Evolutionary conservation across 2,113 vertebrate genomes (phyloP), one percentile per base, ranked within the genome.

Genomic region (Pygoscelis antarcticus): DNA sequence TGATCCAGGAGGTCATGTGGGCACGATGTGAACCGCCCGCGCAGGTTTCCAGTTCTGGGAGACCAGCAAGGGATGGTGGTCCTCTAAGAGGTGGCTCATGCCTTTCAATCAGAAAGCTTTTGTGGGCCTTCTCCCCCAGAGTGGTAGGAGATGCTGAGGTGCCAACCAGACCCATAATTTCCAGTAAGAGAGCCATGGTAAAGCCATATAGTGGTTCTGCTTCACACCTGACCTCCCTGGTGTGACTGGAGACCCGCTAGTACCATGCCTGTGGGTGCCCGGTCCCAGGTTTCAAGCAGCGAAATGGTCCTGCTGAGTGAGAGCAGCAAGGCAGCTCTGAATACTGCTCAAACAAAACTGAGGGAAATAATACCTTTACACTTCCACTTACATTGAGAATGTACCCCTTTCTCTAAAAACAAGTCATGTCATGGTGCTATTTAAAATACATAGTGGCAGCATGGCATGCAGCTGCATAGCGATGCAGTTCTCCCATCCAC

Each of bases 391-490:
- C 26, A 70, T 4, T 47, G 84, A 66, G 44, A 76, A 68, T 2
- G 4, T 20, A 92, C 3, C 15, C 51, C 25, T 91, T 81, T 38
- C 19, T 32, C 44, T 47, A 30, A 76, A 64, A 51, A 64, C 11
- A 64, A 60, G 29, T 14, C 23, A 23, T 60, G 49, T 29, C 66
- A 52, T 25, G 11, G n/a, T 20, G 52, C 44, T 76, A 34, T 65
- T 90, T 72, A 65, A 93, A 93, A 92, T 32, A 88, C 20, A 10
- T 7, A 7, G 20, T 27, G 83, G 54, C 54, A 83, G 79, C 42
- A 54, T 0, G 0, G 51, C 0, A 0, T 68, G 79, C 44, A 82
- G 38, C 60, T 46, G 54, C 80, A 70, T 2, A 61, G 40, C 0
- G 0, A 44, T 52, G 87, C 1, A 4, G 12, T 27, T 82, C 34